Percentiles rank a stretch among this genome's conserved stretches.
Evolutionary conservation across 2,888 invertebrate species (phyloP).

Genomic region (Yponomeuta malinellus): DNA sequence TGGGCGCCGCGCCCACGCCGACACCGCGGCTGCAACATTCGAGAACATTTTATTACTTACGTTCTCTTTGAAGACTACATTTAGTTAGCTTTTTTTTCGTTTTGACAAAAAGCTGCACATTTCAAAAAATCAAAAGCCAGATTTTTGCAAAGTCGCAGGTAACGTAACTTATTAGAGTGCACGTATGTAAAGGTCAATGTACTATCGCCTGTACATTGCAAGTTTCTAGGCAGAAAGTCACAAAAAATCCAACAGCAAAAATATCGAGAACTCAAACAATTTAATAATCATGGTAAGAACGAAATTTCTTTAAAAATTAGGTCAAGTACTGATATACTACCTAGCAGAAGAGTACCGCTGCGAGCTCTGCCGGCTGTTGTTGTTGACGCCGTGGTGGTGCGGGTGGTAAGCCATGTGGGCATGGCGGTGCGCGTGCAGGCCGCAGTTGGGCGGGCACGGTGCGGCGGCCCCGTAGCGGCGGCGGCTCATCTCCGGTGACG

Average conservation of each 20-base stretch:
- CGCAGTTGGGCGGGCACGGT: conserved; percentile 78
- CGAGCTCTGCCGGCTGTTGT: conserved; percentile 80
- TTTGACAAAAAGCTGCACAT: too few relatives aligned
- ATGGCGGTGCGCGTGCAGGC: conserved; percentile 75
- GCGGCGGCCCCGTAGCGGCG: conserved; percentile 79
- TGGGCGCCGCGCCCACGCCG: conserved; percentile 64
- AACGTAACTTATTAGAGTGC: too few relatives aligned
- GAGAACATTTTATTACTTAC: not conserved
- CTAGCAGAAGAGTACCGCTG: conserved; percentile 81
- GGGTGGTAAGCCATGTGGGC: conserved; percentile 68
- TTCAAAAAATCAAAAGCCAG: too few relatives aligned
- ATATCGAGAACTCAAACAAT: too few relatives aligned
- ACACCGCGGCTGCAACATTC: conserved; percentile 49
- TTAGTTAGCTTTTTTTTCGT: not conserved
- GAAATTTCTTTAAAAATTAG: too few relatives aligned
- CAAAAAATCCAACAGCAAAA: too few relatives aligned
- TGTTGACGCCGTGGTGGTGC: conserved; percentile 69
- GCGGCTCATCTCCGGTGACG: conserved; percentile 93
- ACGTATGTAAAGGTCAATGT: too few relatives aligned
- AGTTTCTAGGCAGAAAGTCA: too few relatives aligned
- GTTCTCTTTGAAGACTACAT: not conserved
- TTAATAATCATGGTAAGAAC: too few relatives aligned
- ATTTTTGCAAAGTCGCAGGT: too few relatives aligned
- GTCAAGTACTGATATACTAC: conserved; percentile 34
- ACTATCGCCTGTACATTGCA: too few relatives aligned